Percentiles rank a stretch among this genome's conserved stretches.
Conservation (phyloP, 2,888 invertebrate species). For the Spodoptera littoralis region DNA sequence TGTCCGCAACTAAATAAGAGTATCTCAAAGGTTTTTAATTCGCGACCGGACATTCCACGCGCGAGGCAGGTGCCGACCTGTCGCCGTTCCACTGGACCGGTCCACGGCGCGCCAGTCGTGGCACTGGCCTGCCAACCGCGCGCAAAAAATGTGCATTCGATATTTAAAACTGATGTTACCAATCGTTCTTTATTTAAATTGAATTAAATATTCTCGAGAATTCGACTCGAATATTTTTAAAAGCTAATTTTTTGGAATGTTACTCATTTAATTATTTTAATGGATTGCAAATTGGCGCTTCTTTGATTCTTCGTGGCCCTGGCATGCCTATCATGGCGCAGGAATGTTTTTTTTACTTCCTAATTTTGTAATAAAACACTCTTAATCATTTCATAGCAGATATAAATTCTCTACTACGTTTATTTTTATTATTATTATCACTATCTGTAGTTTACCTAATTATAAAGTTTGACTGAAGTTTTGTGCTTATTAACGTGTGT, state of each 20-base stretch:
- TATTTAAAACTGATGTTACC: slow-evolving; percentile 63
- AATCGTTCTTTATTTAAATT: slow-evolving; percentile 48
- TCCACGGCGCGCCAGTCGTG: slow-evolving; percentile 57
- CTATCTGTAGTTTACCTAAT: too few relatives aligned
- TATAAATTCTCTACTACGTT: too few relatives aligned
- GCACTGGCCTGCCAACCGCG: slow-evolving; percentile 59
- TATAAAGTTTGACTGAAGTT: too few relatives aligned
- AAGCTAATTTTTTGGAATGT: slow-evolving; percentile 14
- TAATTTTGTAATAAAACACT: slow-evolving; percentile 2
- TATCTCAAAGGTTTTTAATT: slow-evolving; percentile 69
- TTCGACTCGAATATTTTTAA: slow-evolving; percentile 9
- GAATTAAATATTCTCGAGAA: slow-evolving; percentile 28
- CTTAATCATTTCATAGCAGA: too few relatives aligned
- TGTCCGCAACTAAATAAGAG: slow-evolving; percentile 58
- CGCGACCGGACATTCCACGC: slow-evolving; percentile 77
- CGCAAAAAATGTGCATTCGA: slow-evolving; percentile 67
- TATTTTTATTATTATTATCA: too few relatives aligned
- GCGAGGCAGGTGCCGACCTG: slow-evolving; percentile 83
- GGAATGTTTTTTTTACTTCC: neutral
- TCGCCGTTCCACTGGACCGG: slow-evolving; percentile 73
- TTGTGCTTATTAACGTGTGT: too few relatives aligned
- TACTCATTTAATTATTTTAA: slow-evolving; percentile 7
- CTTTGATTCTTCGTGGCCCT: slow-evolving; percentile 26
- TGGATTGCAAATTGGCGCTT: slow-evolving; percentile 15
- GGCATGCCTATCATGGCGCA: slow-evolving; percentile 4